Conservation (phyloP, 2,113 vertebrate genomes). For the Hemiscyllium ocellatum region DNA sequence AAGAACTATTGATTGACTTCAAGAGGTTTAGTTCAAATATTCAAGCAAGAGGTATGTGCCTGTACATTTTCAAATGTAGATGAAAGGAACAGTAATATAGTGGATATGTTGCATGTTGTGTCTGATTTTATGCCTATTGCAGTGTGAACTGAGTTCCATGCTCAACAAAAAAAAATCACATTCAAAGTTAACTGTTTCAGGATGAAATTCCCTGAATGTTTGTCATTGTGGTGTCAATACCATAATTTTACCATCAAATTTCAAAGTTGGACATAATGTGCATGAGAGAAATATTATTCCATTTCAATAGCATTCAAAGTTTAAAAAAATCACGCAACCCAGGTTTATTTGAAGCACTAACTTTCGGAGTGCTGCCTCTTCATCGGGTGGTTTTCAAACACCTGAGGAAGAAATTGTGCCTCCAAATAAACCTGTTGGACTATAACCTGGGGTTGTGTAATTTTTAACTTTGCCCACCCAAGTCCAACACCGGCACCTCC, state of each 20-base stretch:
- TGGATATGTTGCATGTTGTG: neutral
- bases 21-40: neutral
- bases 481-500: no score
- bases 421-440: no score
- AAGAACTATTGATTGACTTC: neutral
- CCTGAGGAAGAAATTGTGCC: no score
- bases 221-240: neutral
- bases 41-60: neutral
- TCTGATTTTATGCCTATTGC: neutral
- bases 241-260: neutral
- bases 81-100: neutral
- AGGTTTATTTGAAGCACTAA: no score
- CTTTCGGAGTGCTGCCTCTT: no score
- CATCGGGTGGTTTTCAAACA: no score
- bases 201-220: neutral
- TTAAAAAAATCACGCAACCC: no score
- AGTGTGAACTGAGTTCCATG: neutral
- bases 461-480: no score
- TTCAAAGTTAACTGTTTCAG: neutral
- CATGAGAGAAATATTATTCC: neutral
- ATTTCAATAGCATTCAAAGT: neutral
- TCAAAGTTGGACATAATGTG: neutral
- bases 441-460: no score
- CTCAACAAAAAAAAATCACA: neutral
- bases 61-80: neutral